These are phyloP conservation scores for Sebastes cheni DNA, from an alignment of 2,797 vertebrate species.

Conservation along the genomic window DNA sequence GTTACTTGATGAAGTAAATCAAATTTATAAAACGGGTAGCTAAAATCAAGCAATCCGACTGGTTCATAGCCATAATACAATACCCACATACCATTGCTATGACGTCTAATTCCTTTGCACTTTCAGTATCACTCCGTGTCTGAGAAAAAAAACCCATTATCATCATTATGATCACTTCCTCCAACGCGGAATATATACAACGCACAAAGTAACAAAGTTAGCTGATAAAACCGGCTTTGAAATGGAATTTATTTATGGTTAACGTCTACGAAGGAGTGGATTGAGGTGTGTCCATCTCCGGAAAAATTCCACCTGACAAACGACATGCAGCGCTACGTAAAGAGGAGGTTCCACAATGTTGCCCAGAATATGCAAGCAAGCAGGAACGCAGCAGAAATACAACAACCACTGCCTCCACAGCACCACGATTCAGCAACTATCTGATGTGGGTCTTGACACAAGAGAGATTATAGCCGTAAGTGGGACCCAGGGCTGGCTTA, in stretches of 20 bases:
- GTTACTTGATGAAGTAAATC: too few relatives aligned
- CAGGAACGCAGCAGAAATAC: neutral
- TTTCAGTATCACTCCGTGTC: neutral
- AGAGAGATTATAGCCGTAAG: neutral
- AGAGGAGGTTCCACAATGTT: neutral
- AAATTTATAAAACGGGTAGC: too few relatives aligned
- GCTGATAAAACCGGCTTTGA: neutral
- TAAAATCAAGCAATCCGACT: too few relatives aligned
- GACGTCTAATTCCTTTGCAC: too few relatives aligned
- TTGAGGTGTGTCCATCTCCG: neutral
- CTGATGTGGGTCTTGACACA: too few relatives aligned
- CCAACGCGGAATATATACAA: too few relatives aligned
- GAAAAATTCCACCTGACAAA: neutral
- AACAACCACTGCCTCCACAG: neutral
- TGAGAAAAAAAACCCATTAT: neutral
- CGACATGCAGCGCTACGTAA: neutral
- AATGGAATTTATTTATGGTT: neutral
- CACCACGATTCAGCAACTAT: too few relatives aligned
- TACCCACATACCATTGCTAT: too few relatives aligned
- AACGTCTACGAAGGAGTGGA: neutral
- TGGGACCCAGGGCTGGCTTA: neutral
- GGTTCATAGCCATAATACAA: too few relatives aligned
- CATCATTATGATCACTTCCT: neutral
- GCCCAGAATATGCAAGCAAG: neutral
- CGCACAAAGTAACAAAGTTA: neutral